Percentiles rank a stretch among this genome's conserved stretches.
phyloP scores from a whole-genome alignment of 2,888 invertebrate genomes.

The Spodoptera picta region DNA sequence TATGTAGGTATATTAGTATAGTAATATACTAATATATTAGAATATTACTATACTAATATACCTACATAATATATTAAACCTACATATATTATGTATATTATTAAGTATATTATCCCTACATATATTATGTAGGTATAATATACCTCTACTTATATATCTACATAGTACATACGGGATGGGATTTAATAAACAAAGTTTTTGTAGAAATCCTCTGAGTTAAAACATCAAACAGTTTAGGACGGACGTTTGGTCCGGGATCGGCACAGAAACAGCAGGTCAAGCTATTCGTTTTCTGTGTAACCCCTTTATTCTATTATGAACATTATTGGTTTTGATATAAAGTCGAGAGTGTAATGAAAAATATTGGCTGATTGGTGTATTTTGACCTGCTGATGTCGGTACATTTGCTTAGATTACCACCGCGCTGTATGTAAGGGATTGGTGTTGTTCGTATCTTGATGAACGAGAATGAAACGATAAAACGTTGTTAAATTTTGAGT shows the following conservation, averaged over 20 bases:
- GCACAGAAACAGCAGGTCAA: slow-evolving; percentile 54
- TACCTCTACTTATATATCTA: slow-evolving; percentile 45
- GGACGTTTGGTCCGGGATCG: slow-evolving; percentile 59
- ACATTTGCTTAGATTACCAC: slow-evolving; percentile 81
- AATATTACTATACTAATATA: too few relatives aligned
- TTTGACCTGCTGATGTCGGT: slow-evolving; percentile 60
- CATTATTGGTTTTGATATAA: too few relatives aligned
- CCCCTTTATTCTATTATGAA: too few relatives aligned
- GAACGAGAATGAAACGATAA: slow-evolving; percentile 53
- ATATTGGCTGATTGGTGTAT: neutral
- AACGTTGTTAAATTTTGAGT: neutral
- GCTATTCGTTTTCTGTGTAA: too few relatives aligned
- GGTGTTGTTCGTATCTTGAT: slow-evolving; percentile 48
- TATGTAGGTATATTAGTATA: slow-evolving; percentile 13
- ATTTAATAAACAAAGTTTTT: slow-evolving; percentile 82
- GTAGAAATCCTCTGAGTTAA: slow-evolving; percentile 73
- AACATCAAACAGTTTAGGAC: slow-evolving; percentile 81
- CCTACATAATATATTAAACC: too few relatives aligned
- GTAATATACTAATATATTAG: too few relatives aligned
- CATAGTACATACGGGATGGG: slow-evolving; percentile 53
- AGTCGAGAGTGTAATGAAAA: too few relatives aligned
- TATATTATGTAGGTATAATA: slow-evolving; percentile 12
- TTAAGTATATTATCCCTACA: too few relatives aligned
- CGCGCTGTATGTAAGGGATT: slow-evolving; percentile 71
- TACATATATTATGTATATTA: too few relatives aligned